Evolutionary conservation across 2,797 vertebrate species (phyloP).

Genomic region (Xiphophorus birchmanni): DNA sequence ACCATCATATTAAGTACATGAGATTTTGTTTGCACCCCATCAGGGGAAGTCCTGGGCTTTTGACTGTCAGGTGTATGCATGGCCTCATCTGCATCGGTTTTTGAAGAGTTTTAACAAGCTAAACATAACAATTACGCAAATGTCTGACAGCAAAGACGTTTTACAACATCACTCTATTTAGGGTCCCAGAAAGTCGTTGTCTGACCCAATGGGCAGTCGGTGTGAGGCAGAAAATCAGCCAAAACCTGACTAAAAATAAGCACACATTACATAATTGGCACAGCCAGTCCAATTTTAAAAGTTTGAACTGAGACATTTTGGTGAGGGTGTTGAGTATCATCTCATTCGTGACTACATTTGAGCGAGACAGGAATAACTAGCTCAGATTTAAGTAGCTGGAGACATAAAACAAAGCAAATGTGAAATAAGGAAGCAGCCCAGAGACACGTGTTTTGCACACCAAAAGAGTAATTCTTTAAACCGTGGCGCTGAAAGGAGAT

Average conservation of each 20-base stretch:
- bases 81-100: background rate
- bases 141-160: background rate
- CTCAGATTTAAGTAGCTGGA: constrained; percentile 39
- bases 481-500: constrained; percentile 65
- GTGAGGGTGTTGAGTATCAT: constrained; percentile 20
- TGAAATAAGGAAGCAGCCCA: constrained; percentile 42
- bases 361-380: constrained; percentile 34
- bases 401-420: constrained; percentile 61
- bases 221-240: constrained; percentile 45
- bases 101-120: background rate
- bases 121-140: background rate
- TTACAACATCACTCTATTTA: background rate
- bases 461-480: constrained; percentile 63
- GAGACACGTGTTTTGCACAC: constrained; percentile 63
- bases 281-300: constrained; percentile 30
- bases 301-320: constrained; percentile 4
- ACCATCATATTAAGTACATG: background rate
- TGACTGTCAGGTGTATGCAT: background rate
- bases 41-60: background rate
- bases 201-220: background rate
- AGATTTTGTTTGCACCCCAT: background rate
- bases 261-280: constrained; percentile 42
- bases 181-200: background rate
- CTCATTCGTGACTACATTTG: constrained; percentile 13
- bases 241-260: constrained; percentile 29